Conservation (phyloP, 2,888 invertebrate species). For the Trissolcus japonicus region DNA sequence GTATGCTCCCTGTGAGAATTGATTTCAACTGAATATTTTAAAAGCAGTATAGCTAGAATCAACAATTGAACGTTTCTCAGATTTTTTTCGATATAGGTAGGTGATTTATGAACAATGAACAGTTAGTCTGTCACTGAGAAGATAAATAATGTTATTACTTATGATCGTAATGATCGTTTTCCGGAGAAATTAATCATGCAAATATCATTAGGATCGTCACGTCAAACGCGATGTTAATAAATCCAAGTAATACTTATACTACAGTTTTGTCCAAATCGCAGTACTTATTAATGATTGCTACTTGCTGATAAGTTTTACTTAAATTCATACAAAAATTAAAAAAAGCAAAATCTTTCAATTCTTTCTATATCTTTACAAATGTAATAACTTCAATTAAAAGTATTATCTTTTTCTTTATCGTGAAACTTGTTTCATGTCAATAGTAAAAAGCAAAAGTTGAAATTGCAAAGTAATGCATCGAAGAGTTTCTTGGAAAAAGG, state of each 20-base stretch:
- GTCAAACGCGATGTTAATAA: slow-evolving; percentile 46
- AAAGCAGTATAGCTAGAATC: not conserved
- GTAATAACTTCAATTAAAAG: no score
- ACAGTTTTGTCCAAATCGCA: slow-evolving; percentile 16
- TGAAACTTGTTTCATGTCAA: no score
- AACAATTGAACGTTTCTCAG: slow-evolving; percentile 13
- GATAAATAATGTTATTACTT: slow-evolving; percentile 55
- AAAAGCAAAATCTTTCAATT: no score
- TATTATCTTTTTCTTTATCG: no score
- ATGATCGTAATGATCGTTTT: slow-evolving; percentile 50
- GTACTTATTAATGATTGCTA: slow-evolving; percentile 31
- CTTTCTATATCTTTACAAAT: no score
- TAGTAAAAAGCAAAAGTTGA: no score
- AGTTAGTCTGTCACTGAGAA: slow-evolving; percentile 53
- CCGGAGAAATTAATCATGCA: slow-evolving; percentile 55
- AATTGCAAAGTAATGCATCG: not conserved
- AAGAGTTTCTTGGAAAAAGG: no score
- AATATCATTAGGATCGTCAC: slow-evolving; percentile 53
- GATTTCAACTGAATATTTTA: slow-evolving; percentile 76
- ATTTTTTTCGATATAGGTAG: slow-evolving; percentile 7
- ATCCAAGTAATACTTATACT: slow-evolving; percentile 19
- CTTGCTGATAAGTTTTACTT: slow-evolving; percentile 4
- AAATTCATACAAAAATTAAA: no score
- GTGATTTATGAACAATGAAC: slow-evolving; percentile 55
- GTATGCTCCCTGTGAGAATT: slow-evolving; percentile 68